Conservation (phyloP, 2,797 vertebrate species). For the Siniperca obscura region DNA sequence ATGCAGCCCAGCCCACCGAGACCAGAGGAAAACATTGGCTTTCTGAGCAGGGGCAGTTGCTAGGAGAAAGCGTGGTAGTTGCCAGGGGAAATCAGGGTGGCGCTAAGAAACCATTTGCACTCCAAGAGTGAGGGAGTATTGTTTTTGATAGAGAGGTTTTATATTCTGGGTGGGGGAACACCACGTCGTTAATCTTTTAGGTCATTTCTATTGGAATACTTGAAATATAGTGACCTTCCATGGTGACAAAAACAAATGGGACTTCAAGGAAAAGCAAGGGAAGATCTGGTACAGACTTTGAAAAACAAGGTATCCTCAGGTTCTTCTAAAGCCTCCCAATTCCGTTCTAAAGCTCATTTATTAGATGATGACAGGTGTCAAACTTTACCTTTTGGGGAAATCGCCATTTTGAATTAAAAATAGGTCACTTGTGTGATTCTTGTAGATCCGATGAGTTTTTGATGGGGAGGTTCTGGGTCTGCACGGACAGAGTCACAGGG, state of each 20-base stretch:
- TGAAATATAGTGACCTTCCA: not conserved
- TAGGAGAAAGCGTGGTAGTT: slow-evolving; percentile 46
- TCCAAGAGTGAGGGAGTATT: slow-evolving; percentile 9
- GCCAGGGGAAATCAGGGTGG: slow-evolving; percentile 20
- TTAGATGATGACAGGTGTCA: not conserved
- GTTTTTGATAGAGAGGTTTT: slow-evolving; percentile 22
- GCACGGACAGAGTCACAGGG: no score
- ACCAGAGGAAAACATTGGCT: slow-evolving; percentile 27
- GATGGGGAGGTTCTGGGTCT: no score
- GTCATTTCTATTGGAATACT: not conserved
- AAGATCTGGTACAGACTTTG: not conserved
- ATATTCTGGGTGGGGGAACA: slow-evolving; percentile 22
- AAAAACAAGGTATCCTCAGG: not conserved
- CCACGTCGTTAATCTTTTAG: slow-evolving; percentile 26
- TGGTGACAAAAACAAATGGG: not conserved
- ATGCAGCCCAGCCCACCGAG: slow-evolving; percentile 26
- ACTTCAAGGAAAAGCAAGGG: not conserved
- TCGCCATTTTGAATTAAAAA: no score
- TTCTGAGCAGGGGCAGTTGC: slow-evolving; percentile 50
- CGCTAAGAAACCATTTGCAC: slow-evolving; percentile 46
- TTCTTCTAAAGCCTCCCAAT: not conserved
- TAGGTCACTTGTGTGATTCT: no score
- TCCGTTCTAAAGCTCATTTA: not conserved
- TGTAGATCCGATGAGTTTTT: no score
- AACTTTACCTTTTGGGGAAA: no score